Percentiles rank a stretch among this genome's conserved stretches.
These are phyloP conservation scores for Lepus americanus DNA, from an alignment of 2,113 vertebrate genomes.

Conservation along the genomic window DNA sequence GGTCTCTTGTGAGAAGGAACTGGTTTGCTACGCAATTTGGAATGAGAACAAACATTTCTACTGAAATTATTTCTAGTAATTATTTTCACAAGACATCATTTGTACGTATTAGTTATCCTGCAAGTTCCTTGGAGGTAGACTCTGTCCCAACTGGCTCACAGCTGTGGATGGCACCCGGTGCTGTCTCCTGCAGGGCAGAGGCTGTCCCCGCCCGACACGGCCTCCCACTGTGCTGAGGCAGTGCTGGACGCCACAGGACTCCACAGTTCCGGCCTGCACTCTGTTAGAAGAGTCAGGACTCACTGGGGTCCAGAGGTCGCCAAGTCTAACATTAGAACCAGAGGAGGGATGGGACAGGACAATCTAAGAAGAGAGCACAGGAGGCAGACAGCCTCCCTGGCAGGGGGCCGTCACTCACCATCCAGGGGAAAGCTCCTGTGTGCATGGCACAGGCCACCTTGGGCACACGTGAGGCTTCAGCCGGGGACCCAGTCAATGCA, in stretches of 20 bases:
- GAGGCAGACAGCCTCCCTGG: neutral
- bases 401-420: neutral
- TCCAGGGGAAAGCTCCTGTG: neutral
- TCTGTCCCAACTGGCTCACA: neutral
- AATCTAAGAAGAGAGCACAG: neutral
- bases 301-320: slow-evolving; percentile 26
- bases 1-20: slow-evolving; percentile 11
- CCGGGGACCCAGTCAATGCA: neutral
- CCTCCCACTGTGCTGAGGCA: neutral
- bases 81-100: neutral
- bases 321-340: slow-evolving; percentile 7
- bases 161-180: neutral
- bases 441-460: too few species aligned
- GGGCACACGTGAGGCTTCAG: neutral
- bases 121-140: neutral
- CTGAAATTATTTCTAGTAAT: slow-evolving; percentile 2
- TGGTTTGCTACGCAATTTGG: neutral
- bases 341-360: neutral
- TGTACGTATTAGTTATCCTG: neutral
- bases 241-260: neutral
- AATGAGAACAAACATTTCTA: slow-evolving; percentile 61
- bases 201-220: too few species aligned
- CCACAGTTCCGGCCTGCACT: neutral
- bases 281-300: slow-evolving; percentile 27
- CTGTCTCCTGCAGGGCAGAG: neutral